Evolutionary conservation across 2,888 invertebrate species (phyloP), one percentile per base, ranked within the genome.

Genomic region (Polymixis flavicincta): DNA sequence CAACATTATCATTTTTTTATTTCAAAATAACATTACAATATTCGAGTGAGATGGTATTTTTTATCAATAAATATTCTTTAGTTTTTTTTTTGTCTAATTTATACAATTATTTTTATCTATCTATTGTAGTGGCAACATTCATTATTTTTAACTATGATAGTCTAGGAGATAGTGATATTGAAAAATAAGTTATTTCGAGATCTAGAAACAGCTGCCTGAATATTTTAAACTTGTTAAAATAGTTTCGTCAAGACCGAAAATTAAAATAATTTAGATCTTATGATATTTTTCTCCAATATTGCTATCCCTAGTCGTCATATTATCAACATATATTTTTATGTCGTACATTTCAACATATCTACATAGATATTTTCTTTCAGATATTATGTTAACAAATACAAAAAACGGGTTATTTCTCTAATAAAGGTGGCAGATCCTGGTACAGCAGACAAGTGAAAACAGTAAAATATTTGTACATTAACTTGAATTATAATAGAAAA

Each of bases 61-160:
- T 83, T 83, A 80, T 85, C 80, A 87, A 88, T 87, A 87, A 87
- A 87, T 87, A 87, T 82, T 87, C 87, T 87, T 85, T 87, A 87
- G 85, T 86, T 83, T 78, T 85, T 80, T 80, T 86, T 87, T 91
- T 86, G 85, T 88, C 91, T 93, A 92, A 92, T 92, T 93, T 94
- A 90, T 93, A 95, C 94, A 95, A 92, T 94, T 92, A 93, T 92
- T 91, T 92, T 94, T 94, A 93, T 92, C 95, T 95, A 95, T 94
- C 94, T 94, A 93, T 85, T 87, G 88, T 88, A 88, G 92, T 93
- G 93, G 92, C 93, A 93, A 94, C 93, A 93, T 92, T 91, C 81
- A 93, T 86, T 81, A 82, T 74, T 86, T 78, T 76, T 80, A 79
- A 71, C 72, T 84, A 84, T 85, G 81, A 69, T 59, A 59, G n/a